phyloP scores from a whole-genome alignment of 1,140 invertebrate species.

The Papilio polytes region DNA sequence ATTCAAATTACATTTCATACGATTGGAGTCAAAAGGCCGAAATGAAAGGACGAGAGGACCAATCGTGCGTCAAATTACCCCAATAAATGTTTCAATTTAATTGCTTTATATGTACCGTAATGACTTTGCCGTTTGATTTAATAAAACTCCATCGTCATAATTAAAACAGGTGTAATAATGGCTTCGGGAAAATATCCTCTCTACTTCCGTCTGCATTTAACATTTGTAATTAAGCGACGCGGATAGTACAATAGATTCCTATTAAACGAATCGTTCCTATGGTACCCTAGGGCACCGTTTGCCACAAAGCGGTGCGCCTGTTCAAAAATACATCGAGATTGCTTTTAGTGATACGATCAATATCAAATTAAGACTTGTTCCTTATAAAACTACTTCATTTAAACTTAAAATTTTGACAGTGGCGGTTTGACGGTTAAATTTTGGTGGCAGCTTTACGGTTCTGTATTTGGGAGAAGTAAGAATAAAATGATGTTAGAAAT shows the following conservation, averaged over 20 bases:
- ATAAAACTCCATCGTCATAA: constrained; percentile 34
- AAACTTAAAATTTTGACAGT: no score
- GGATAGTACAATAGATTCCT: constrained; percentile 71
- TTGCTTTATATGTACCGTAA: constrained; percentile 38
- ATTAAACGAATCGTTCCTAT: constrained; percentile 68
- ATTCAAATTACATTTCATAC: constrained; percentile 26
- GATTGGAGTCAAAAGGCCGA: neutral
- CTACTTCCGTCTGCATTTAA: constrained; percentile 52
- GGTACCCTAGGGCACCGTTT: constrained; percentile 60
- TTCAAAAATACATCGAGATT: constrained; percentile 63
- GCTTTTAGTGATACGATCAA: constrained; percentile 54
- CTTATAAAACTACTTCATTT: neutral
- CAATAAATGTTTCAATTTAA: constrained; percentile 35
- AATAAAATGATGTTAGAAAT: no score
- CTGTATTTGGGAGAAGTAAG: no score
- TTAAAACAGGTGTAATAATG: constrained; percentile 40
- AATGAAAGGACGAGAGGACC: constrained; percentile 22
- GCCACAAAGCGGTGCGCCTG: constrained; percentile 56
- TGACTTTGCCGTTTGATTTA: constrained; percentile 33
- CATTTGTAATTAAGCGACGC: constrained; percentile 70
- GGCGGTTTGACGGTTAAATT: no score
- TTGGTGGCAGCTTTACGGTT: no score
- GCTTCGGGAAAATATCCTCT: constrained; percentile 47
- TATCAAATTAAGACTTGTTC: neutral
- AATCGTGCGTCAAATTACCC: constrained; percentile 39